These are phyloP conservation scores for Salpingus planirostris DNA, from an alignment of 2,888 invertebrate species.

Conservation along the genomic window DNA sequence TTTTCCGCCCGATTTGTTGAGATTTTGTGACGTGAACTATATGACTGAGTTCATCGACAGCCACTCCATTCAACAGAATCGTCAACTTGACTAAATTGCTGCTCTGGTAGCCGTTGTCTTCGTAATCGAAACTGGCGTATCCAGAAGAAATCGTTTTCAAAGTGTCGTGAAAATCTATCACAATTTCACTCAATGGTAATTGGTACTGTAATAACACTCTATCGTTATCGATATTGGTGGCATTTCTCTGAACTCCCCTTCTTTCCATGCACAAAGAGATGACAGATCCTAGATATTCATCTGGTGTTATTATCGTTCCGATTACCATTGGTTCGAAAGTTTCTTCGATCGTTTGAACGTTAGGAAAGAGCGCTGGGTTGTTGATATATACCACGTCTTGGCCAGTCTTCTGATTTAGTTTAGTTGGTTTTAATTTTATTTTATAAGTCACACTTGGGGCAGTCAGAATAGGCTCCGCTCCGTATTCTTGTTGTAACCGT, in stretches of 20 bases:
- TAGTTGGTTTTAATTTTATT: constrained; percentile 65
- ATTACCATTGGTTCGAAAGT: constrained; percentile 78
- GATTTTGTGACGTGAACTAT: constrained; percentile 70
- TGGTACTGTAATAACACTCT: constrained; percentile 74
- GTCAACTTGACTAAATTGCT: constrained; percentile 74
- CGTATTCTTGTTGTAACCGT: constrained; percentile 74
- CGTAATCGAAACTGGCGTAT: constrained; percentile 93
- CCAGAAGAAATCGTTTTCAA: constrained; percentile 87
- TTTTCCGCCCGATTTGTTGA: constrained; percentile 52
- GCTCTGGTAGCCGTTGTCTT: constrained; percentile 72
- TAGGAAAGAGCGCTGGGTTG: constrained; percentile 69
- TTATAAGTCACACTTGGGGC: constrained; percentile 82
- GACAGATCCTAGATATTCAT: constrained; percentile 59
- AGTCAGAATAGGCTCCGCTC: constrained; percentile 72
- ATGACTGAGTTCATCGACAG: constrained; percentile 75
- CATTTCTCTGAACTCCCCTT: constrained; percentile 60
- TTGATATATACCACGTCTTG: constrained; percentile 54
- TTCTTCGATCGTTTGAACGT: constrained; percentile 56
- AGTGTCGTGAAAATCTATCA: constrained; percentile 89
- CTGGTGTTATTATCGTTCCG: constrained; percentile 86
- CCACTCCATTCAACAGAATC: constrained; percentile 67
- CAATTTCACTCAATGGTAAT: constrained; percentile 86
- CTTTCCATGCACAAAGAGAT: constrained; percentile 66
- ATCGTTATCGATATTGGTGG: constrained; percentile 71
- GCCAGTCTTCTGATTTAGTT: constrained; percentile 57